phyloP scores from a whole-genome alignment of 2,113 vertebrate species.

The Oryzias curvinotus region DNA sequence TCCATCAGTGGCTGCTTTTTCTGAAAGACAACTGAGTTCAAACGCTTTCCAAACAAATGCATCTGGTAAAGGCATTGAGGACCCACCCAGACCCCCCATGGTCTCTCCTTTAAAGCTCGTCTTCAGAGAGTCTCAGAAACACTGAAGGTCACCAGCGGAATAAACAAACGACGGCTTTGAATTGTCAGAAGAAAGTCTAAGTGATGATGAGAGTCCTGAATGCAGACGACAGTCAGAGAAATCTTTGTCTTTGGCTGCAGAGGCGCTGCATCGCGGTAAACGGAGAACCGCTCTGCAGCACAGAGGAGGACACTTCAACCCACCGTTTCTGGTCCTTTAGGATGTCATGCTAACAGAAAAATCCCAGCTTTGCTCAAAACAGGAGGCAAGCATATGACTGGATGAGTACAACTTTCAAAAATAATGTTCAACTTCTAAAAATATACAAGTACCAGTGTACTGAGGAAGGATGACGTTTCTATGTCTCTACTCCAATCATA shows the following conservation, averaged over 20 bases:
- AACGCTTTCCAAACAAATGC: conserved; percentile 21
- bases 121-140: conserved; percentile 12
- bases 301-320: too few species aligned
- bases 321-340: too few species aligned
- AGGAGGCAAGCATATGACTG: too few species aligned
- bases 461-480: too few species aligned
- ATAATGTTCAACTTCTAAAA: too few species aligned
- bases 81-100: conserved; percentile 1
- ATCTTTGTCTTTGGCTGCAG: background rate
- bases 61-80: conserved; percentile 10
- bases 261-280: background rate
- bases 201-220: background rate
- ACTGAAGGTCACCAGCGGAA: conserved; percentile 26
- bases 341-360: too few species aligned
- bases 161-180: conserved; percentile 15
- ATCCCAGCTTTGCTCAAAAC: too few species aligned
- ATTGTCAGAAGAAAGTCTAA: conserved; percentile 5
- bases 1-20: background rate
- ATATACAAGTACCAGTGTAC: too few species aligned
- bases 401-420: too few species aligned
- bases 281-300: too few species aligned
- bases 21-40: conserved; percentile 20
- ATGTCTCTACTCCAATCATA: too few species aligned
- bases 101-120: background rate
- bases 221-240: background rate